Base-by-base conservation (phyloP, 2,113 vertebrate species). In the Trinectes maculatus region DNA sequence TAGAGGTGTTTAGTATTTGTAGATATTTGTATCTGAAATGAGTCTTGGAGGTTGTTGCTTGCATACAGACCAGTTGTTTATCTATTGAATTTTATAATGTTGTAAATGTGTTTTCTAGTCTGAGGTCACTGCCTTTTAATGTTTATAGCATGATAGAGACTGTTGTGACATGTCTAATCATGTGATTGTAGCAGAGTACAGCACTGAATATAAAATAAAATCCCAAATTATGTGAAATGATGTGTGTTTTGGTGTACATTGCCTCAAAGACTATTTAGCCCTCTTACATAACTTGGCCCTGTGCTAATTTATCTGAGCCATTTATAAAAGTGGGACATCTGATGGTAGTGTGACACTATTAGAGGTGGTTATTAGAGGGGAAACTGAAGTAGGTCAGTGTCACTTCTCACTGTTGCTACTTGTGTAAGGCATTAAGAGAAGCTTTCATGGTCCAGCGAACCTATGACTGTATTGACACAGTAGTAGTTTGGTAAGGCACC, bases 41-140 rank as follows among this genome's bases (percentile, higher is more conserved):
- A 15, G 11, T 37, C 3, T 46, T 13, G 37, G 33, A 40, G 1
- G 16, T n/a, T n/a, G 33, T n/a, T 19, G 58, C 15, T 56, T 44
- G 16, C 33, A 46, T 22, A 52, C 52, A 54, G 10, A 22, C 12
- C 25, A 39, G 33, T 24, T 0, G 49, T 74, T 75, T 66, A 61
- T 73, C 48, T 74, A 48, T 29, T 65, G 46, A 68, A 42, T 82
- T 87, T 82, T 74, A 49, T 79, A 71, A 84, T 24, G 44, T 48
- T 52, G 44, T 79, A 54, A 54, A 65, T 68, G 66, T 75, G 43
- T 83, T 83, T 83, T 81, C 18, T 76, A 78, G 71, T 65, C 18
- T 18, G 25, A 74, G 36, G 60, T 42, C 64, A 53, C 49, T 60
- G 64, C 72, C 65, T 79, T 76, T 42, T 26, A 48, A 51, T 8